Evolutionary conservation across 2,888 invertebrate genomes (phyloP).

Genomic region (Diaperis boleti): DNA sequence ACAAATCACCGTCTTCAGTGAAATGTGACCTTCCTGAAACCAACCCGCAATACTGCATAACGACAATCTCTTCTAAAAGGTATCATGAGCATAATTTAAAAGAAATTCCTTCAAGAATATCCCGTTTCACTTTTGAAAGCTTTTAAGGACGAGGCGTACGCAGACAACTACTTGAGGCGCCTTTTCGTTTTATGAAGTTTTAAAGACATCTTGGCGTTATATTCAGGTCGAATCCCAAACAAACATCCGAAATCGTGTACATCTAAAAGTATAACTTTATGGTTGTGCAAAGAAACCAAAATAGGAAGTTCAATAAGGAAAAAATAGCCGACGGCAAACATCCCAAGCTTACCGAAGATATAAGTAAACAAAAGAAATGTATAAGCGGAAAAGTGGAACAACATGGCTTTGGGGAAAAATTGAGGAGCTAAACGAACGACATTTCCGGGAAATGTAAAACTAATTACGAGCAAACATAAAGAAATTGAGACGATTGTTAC

Average conservation of each 20-base stretch:
- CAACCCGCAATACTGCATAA: neutral
- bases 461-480: conserved; percentile 8
- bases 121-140: neutral
- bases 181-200: conserved; percentile 20
- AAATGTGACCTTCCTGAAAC: too few relatives aligned
- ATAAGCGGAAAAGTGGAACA: conserved; percentile 5
- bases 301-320: conserved; percentile 13
- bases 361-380: conserved; percentile 9
- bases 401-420: conserved; percentile 9
- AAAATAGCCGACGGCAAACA: neutral
- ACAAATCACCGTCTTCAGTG: too few relatives aligned
- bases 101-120: conserved; percentile 10
- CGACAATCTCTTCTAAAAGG: conserved; percentile 3
- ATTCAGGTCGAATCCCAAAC: conserved; percentile 7
- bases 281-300: conserved; percentile 15
- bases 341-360: neutral
- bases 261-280: conserved; percentile 19
- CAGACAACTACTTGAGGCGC: conserved; percentile 11
- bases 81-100: neutral
- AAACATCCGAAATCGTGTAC: conserved; percentile 17
- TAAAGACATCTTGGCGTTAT: conserved; percentile 10
- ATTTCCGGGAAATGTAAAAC: conserved; percentile 10
- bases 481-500: conserved; percentile 9
- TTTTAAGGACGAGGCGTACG: conserved; percentile 7
- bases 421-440: neutral